Evolutionary conservation across 2,888 invertebrate genomes (phyloP).

Genomic region (Caenorhabditis panamensis): DNA sequence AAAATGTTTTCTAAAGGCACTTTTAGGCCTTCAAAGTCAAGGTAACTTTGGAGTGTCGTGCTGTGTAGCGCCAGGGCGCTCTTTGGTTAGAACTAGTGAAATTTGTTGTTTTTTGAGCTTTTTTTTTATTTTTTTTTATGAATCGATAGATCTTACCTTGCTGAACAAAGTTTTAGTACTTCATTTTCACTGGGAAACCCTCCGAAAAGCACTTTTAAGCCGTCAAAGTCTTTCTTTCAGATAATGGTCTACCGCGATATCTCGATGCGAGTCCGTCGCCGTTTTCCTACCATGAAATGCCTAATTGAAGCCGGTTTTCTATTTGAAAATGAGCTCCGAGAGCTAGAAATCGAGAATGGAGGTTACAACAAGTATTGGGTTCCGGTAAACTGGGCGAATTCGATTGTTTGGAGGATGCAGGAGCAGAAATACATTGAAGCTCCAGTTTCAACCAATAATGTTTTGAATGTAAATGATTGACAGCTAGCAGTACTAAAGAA

Average conservation of each 20-base stretch:
- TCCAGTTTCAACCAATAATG: conserved; percentile 58
- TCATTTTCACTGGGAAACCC: no score
- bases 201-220: no score
- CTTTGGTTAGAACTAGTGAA: no score
- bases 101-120: no score
- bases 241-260: conserved; percentile 75
- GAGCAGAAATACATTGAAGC: conserved; percentile 60
- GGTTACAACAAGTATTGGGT: conserved; percentile 78
- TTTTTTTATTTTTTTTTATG: no score
- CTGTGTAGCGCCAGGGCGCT: no score
- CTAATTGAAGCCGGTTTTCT: conserved; percentile 64
- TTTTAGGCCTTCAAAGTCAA: no score
- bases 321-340: conserved; percentile 67
- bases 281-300: conserved; percentile 72
- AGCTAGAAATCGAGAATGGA: conserved; percentile 63
- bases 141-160: no score
- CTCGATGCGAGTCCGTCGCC: conserved; percentile 71
- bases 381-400: conserved; percentile 75
- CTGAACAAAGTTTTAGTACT: no score
- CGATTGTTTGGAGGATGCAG: conserved; percentile 52
- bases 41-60: no score
- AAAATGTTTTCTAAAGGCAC: no score
- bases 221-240: conserved; percentile 33
- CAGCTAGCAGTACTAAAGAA: not conserved
- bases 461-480: conserved; percentile 40